Conservation (phyloP, 2,888 invertebrate genomes). For the Azorinus chamasolen region DNA sequence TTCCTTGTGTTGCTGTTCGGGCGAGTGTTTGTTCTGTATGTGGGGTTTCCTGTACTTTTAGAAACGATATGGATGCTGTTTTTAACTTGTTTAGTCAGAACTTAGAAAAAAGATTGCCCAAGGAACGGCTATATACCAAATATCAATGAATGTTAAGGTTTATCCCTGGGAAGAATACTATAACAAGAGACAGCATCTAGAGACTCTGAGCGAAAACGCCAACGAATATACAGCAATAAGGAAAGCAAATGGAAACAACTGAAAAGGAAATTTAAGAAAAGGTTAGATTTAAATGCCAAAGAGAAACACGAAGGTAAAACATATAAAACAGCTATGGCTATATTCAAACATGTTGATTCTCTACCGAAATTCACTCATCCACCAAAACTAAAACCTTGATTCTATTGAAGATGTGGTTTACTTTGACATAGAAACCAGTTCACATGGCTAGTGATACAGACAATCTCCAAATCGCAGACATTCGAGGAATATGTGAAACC, state of each 20-base stretch:
- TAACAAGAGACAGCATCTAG: slow-evolving; percentile 8
- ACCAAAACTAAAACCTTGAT: slow-evolving; percentile 1
- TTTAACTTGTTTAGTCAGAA: neutral
- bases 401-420: slow-evolving; percentile 2
- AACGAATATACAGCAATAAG: slow-evolving; percentile 10
- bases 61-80: neutral
- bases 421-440: slow-evolving; percentile 48
- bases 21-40: no score
- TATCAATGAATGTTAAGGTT: slow-evolving; percentile 17
- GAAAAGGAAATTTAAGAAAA: slow-evolving; percentile 24
- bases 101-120: neutral
- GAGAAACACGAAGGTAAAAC: slow-evolving; percentile 35
- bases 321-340: slow-evolving; percentile 25
- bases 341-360: neutral
- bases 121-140: slow-evolving; percentile 23
- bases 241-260: slow-evolving; percentile 27
- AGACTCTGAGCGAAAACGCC: slow-evolving; percentile 32
- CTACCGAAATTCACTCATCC: neutral
- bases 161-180: slow-evolving; percentile 40
- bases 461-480: slow-evolving; percentile 42
- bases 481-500: slow-evolving; percentile 34
- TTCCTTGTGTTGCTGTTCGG: no score
- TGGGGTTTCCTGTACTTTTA: no score
- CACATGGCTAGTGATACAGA: slow-evolving; percentile 28
- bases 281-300: slow-evolving; percentile 1